Evolutionary conservation across 1,140 invertebrate species (phyloP), one percentile per base, ranked within the genome.

Genomic region (Muscidifurax raptorellus): DNA sequence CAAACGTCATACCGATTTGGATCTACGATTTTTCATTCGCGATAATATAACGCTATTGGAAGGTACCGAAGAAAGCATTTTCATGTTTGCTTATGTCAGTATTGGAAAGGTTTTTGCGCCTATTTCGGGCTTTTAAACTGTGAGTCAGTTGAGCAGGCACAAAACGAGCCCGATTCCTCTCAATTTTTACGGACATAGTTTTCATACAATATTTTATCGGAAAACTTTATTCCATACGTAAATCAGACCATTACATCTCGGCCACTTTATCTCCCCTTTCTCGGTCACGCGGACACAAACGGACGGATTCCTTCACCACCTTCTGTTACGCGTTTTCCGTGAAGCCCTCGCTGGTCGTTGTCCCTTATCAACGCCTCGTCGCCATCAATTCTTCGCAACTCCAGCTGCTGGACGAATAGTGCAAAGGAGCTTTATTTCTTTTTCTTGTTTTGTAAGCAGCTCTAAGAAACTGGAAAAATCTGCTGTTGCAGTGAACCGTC

Each of bases 321-420:
- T 59, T 59, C 3, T 7, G 52, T 22, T n/a, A 59, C 22, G 22
- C 52, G 52, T 59, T 59, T 59, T 59, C 52, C 5, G 22, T 7
- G 52, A 59, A 59, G 52, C 2, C 18, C n/a, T 47, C 32, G n/a
- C 78, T 80, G 32, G 6, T 30, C 27, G 9, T 25, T 18, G 52
- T 67, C 44, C 12, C 76, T 71, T 84, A 84, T 79, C 47, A 32
- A 25, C 28, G 59, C 18, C 36, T 40, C 64, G 25, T 77, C 27
- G 75, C 52, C 66, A 77, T 78, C 28, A 74, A 74, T 59, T 69
- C 66, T 27, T 30, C 66, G 66, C 15, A 22, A 18, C 22, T 59
- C 52, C 22, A 59, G 52, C 52, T 59, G 22, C 4, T 59, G 52
- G 18, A 22, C 52, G 18, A n/a, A 4, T 59, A n/a, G 22, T n/a